Percentiles rank a stretch among this genome's conserved stretches.
These are phyloP conservation scores for Megalopta genalis DNA, from an alignment of 1,140 invertebrate species.

Conservation along the genomic window DNA sequence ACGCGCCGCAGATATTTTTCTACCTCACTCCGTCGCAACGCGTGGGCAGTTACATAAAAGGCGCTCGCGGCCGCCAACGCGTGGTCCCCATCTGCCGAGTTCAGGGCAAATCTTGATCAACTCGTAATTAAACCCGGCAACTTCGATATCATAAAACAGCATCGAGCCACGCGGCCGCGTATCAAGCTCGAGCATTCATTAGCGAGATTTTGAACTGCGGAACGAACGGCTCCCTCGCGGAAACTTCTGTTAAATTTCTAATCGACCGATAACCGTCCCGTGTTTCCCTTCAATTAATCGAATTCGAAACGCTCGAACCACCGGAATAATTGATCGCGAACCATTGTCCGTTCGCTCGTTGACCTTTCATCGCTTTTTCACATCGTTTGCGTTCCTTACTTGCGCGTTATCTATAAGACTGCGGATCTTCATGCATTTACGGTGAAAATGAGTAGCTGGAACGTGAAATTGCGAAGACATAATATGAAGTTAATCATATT, in stretches of 20 bases:
- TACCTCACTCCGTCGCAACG: too few relatives aligned
- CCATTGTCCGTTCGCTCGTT: background rate
- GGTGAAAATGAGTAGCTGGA: too few relatives aligned
- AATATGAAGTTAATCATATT: too few relatives aligned
- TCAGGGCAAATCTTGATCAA: conserved; percentile 65
- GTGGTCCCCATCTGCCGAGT: conserved; percentile 60
- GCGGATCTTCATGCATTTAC: too few relatives aligned
- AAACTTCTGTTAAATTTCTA: conserved; percentile 43
- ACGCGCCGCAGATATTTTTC: conserved; percentile 55
- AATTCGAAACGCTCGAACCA: background rate
- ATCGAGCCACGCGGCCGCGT: background rate
- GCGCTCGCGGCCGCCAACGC: background rate
- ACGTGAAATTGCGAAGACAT: too few relatives aligned
- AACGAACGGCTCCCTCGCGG: conserved; percentile 43
- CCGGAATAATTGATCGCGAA: conserved; percentile 19
- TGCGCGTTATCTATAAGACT: too few relatives aligned
- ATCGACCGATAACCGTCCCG: conserved; percentile 27
- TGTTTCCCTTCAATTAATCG: conserved; percentile 43
- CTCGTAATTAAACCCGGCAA: conserved; percentile 68
- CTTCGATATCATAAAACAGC: conserved; percentile 49
- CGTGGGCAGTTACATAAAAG: conserved; percentile 14
- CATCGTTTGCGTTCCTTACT: too few relatives aligned
- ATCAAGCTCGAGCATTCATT: conserved; percentile 55
- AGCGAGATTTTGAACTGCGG: conserved; percentile 36
- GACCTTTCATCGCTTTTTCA: background rate